Conservation (phyloP, 2,113 vertebrate genomes). For the Arothron firmamentum region DNA sequence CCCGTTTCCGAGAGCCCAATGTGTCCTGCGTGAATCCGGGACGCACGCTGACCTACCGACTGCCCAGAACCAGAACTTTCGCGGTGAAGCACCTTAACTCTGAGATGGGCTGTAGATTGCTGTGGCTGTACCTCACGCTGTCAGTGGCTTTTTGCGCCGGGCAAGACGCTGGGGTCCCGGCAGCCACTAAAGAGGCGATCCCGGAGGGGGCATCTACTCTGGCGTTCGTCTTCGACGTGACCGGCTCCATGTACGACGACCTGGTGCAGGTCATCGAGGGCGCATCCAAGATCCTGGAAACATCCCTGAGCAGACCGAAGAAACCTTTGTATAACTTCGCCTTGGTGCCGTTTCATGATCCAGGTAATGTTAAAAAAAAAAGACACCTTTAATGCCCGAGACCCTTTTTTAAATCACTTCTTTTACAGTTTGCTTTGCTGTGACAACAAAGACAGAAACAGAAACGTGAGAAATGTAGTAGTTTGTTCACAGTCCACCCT, state of each 20-base stretch:
- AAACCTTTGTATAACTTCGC: slow-evolving; percentile 92
- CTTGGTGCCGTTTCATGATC: slow-evolving; percentile 94
- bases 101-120: slow-evolving; percentile 58
- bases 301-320: slow-evolving; percentile 90
- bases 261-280: slow-evolving; percentile 97
- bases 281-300: slow-evolving; percentile 96
- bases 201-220: slow-evolving; percentile 94
- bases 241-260: slow-evolving; percentile 98
- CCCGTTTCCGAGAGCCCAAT: slow-evolving; percentile 45
- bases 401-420: neutral
- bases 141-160: slow-evolving; percentile 62
- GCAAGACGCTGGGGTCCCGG: slow-evolving; percentile 57
- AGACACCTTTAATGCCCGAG: too few relatives aligned
- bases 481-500: slow-evolving; percentile 65
- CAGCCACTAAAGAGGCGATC: slow-evolving; percentile 65
- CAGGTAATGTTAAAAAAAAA: slow-evolving; percentile 75
- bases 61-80: slow-evolving; percentile 16
- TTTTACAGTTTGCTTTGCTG: slow-evolving; percentile 4
- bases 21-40: slow-evolving; percentile 34
- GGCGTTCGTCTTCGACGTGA: slow-evolving; percentile 98
- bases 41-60: slow-evolving; percentile 34
- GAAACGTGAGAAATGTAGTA: slow-evolving; percentile 69
- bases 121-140: slow-evolving; percentile 53
- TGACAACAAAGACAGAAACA: slow-evolving; percentile 47
- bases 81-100: slow-evolving; percentile 26